Base-by-base conservation (phyloP, 2,888 invertebrate genomes). In the Bembecia ichneumoniformis region DNA sequence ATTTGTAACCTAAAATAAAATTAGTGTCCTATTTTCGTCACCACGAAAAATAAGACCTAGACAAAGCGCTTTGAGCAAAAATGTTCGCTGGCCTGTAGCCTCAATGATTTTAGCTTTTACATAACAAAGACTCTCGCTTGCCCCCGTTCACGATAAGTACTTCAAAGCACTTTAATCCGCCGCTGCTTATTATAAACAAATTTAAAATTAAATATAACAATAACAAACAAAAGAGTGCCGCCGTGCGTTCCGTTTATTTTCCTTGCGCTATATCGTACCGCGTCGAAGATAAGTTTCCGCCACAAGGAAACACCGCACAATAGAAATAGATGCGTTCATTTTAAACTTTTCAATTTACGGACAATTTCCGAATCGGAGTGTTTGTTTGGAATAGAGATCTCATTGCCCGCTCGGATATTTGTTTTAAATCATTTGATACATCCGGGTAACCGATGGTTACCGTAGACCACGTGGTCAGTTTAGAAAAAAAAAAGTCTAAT, bases 171-270 rank as follows among this genome's bases (percentile, higher is more conserved):
- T 60, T 57, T 59, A 52, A 62, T 52, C 63, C 59, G 62, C 57
- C 60, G 50, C 55, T 54, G 64, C 68, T 74, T 72, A 71, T 68
- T 66, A 74, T 71, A 72, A 72, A 72, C 69, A 66, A 62, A 68
- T 71, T 77, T 65, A 74, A 78, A 80, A 77, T 81, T 80, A 79
- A 80, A 80, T 80, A 76, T 77, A 71, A 71, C 62, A 68, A 76
- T 63, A 82, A 82, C 68, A 82, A 81, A 79, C 78, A 72, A 55
- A 66, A 57, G 74, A 77, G 7, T 9, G 34, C 74, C 56, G 62
- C 48, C 50, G 53, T 47, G 46, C 49, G 53, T 3, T 11, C 52
- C 49, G 67, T 68, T 68, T 67, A 74, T 81, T 82, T 77, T 70
- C 57, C 63, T 74, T 62, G n/a, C 13, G 40, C 5, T 13, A 40